Conservation (phyloP, 1,140 invertebrate genomes). For the Orius insidiosus region DNA sequence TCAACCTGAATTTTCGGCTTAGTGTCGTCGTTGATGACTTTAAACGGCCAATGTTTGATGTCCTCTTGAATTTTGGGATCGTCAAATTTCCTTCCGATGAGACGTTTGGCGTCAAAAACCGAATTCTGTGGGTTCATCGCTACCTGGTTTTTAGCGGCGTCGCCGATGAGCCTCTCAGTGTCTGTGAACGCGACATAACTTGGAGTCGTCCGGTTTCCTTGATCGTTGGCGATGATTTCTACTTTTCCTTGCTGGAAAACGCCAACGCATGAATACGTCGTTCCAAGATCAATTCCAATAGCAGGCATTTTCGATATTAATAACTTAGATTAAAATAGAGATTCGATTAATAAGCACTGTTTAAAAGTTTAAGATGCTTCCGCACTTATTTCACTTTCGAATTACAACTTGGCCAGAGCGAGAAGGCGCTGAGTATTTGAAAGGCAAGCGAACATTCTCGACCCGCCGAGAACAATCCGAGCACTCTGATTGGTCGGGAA, state of each 20-base stretch:
- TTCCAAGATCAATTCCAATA: conserved; percentile 63
- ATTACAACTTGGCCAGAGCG: too few species aligned
- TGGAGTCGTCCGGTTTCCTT: conserved; percentile 82
- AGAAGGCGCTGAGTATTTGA: too few species aligned
- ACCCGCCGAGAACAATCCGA: too few species aligned
- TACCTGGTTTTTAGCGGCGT: conserved; percentile 50
- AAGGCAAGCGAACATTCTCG: too few species aligned
- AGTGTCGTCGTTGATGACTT: conserved; percentile 42
- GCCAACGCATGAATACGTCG: conserved; percentile 64
- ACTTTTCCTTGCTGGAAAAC: conserved; percentile 74
- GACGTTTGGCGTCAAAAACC: conserved; percentile 65
- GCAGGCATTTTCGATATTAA: conserved; percentile 43
- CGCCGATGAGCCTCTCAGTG: conserved; percentile 56
- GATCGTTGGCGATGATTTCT: conserved; percentile 87
- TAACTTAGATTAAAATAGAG: too few species aligned
- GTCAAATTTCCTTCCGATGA: conserved; percentile 58
- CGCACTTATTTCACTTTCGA: too few species aligned
- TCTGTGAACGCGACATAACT: conserved; percentile 80
- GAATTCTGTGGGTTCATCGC: conserved; percentile 76
- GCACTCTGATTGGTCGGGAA: too few species aligned
- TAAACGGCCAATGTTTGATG: conserved; percentile 66
- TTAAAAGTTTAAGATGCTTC: too few species aligned
- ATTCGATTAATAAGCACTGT: too few species aligned
- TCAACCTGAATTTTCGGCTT: conserved; percentile 63
- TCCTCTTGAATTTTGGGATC: conserved; percentile 57